A percentile compares a stretch with the other conserved stretches of the same genome.
phyloP scores from a whole-genome alignment of 2,113 vertebrate species.

The Anarrhichthys ocellatus region DNA sequence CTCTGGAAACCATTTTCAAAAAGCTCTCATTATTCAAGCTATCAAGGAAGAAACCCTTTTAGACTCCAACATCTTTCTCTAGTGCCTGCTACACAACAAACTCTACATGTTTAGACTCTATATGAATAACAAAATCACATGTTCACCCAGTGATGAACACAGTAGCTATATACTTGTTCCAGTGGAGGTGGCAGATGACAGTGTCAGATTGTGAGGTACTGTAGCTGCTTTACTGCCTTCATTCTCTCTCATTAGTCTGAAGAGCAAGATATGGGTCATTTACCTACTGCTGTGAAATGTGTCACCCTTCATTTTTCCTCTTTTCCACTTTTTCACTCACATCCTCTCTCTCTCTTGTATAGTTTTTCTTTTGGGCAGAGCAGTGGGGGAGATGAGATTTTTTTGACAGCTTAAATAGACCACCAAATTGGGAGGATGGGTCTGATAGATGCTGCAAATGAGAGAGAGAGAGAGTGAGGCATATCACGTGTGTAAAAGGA shows the following conservation, averaged over 20 bases:
- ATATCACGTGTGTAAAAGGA: no score
- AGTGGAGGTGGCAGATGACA: constrained; percentile 10
- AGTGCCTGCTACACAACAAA: not conserved
- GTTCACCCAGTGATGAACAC: not conserved
- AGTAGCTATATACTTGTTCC: not conserved
- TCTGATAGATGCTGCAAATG: no score
- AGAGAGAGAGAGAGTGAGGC: no score
- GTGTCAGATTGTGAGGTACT: constrained; percentile 22
- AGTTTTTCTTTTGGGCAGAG: not conserved
- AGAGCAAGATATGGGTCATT: constrained; percentile 24
- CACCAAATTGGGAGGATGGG: no score
- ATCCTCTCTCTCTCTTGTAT: not conserved
- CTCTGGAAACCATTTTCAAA: not conserved
- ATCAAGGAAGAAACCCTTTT: not conserved
- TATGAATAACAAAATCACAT: not conserved
- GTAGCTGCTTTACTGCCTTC: constrained; percentile 28
- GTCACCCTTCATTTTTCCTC: constrained; percentile 6
- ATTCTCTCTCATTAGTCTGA: constrained; percentile 65
- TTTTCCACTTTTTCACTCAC: not conserved
- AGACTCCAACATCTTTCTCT: not conserved
- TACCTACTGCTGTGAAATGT: constrained; percentile 44
- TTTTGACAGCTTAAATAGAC: no score
- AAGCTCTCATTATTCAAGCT: not conserved
- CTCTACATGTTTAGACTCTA: not conserved
- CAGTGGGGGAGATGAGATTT: no score